Base-by-base conservation (phyloP, 1,140 invertebrate genomes). In the Aphaenogaster ashmeadi region DNA sequence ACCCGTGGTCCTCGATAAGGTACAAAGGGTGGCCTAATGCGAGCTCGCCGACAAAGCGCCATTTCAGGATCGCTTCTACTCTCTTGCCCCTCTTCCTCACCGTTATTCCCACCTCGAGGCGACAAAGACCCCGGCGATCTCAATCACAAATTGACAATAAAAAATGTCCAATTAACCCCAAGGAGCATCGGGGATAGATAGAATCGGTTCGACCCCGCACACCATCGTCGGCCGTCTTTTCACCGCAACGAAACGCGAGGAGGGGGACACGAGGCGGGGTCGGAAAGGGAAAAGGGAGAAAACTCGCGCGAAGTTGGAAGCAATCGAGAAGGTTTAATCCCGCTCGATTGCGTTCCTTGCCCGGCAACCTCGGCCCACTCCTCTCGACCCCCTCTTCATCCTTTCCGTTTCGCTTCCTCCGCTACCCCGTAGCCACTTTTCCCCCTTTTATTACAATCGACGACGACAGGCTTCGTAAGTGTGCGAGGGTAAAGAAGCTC, bases 121-220 rank as follows among this genome's bases (percentile, higher is more conserved):
- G 92, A 95, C 93, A 95, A 94, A 94, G 92, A 93, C 91, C 84
- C 72, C 38, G 83, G 89, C 89, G 91, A 95, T 95, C 93, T 95
- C 94, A 94, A 95, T 95, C 94, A 93, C 93, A 95, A 94, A 95
- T 95, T 94, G 94, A 95, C 94, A 94, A 95, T 95, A 95, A 95
- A 95, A 95, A 95, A 95, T 94, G 93, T 95, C 92, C 94, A 95
- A 95, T 95, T 95, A 95, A 95, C 94, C 93, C 90, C 87, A 67
- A 80, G 92, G 85, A 93, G 91, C 90, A 91, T 90, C 90, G 50
- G 36, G 91, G 92, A 89, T 93, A 87, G 87, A 89, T 93, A 84
- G 87, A 92, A 93, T 93, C 89, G 92, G 93, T 87, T 91, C 74
- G 92, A 91, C 91, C 80, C 85, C 50, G 47, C 79, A 69, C 50